Evolutionary conservation across 2,888 invertebrate genomes (phyloP).

Genomic region (Lasioglossum calceatum): DNA sequence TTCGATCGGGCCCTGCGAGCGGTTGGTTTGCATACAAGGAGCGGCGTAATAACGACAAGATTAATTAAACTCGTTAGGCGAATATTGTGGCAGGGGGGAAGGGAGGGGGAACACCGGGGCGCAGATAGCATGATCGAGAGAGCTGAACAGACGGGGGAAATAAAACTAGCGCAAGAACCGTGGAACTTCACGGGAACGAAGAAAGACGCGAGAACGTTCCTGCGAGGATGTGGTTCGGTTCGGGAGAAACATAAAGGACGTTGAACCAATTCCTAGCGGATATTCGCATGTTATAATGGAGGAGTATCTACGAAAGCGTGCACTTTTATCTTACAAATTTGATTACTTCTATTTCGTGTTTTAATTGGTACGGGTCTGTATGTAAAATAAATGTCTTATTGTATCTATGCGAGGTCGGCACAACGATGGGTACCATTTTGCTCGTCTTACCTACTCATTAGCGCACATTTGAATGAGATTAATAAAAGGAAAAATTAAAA

Average conservation of each 20-base stretch:
- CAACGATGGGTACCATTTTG: not conserved
- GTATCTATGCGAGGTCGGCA: not conserved
- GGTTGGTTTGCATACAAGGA: slow-evolving; percentile 49
- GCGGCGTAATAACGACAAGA: slow-evolving; percentile 54
- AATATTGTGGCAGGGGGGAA: slow-evolving; percentile 32
- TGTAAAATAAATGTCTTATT: not conserved
- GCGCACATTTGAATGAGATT: not conserved
- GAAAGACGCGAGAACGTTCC: not conserved
- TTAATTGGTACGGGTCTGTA: not conserved
- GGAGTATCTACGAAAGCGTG: not conserved
- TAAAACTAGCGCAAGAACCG: slow-evolving; percentile 39
- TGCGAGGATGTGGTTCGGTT: not conserved
- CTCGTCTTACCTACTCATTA: not conserved
- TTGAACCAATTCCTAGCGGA: not conserved
- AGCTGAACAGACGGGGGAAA: slow-evolving; percentile 11
- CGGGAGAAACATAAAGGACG: not conserved
- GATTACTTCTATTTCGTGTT: not conserved
- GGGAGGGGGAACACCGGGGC: not conserved
- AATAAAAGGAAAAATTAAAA: not conserved
- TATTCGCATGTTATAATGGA: not conserved
- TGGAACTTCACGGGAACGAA: not conserved
- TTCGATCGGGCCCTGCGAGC: slow-evolving; percentile 25
- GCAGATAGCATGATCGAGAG: slow-evolving; percentile 45
- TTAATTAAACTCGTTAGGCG: slow-evolving; percentile 58
- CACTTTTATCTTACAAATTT: not conserved